Conservation (phyloP, 2,888 invertebrate genomes). For the Aricia artaxerxes region DNA sequence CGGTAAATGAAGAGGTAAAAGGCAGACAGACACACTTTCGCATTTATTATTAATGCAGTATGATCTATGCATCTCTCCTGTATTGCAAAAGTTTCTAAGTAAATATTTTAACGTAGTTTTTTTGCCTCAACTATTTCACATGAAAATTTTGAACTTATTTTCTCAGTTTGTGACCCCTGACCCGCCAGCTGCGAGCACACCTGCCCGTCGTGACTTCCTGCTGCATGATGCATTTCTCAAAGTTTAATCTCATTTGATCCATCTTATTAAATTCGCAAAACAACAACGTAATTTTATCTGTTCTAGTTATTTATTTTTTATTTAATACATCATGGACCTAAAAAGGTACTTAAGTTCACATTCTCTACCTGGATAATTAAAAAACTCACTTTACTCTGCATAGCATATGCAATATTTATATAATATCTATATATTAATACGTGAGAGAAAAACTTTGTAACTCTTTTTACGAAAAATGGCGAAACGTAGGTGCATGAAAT, state of each 20-base stretch:
- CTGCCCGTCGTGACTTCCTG: constrained; percentile 40
- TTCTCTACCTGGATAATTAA: not conserved
- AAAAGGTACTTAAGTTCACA: not conserved
- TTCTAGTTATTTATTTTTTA: not conserved
- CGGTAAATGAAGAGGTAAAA: too few species aligned
- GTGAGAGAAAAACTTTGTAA: too few species aligned
- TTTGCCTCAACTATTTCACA: not conserved
- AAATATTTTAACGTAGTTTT: too few species aligned
- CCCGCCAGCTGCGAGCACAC: constrained; percentile 26
- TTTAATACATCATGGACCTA: too few species aligned
- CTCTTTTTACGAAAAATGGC: too few species aligned
- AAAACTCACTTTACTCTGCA: not conserved
- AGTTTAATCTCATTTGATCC: constrained; percentile 14
- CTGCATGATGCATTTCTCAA: constrained; percentile 21
- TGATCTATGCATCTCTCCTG: too few species aligned
- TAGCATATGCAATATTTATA: too few species aligned
- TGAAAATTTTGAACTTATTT: not conserved
- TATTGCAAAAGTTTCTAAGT: too few species aligned
- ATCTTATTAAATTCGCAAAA: constrained; percentile 6
- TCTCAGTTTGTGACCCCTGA: not conserved
- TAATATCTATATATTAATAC: too few species aligned
- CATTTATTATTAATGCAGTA: too few species aligned
- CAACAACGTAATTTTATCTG: not conserved
- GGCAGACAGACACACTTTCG: too few species aligned
- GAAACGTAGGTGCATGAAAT: too few species aligned